Evolutionary conservation across 2,888 invertebrate species (phyloP).

Genomic region (Drosophila helvetica): DNA sequence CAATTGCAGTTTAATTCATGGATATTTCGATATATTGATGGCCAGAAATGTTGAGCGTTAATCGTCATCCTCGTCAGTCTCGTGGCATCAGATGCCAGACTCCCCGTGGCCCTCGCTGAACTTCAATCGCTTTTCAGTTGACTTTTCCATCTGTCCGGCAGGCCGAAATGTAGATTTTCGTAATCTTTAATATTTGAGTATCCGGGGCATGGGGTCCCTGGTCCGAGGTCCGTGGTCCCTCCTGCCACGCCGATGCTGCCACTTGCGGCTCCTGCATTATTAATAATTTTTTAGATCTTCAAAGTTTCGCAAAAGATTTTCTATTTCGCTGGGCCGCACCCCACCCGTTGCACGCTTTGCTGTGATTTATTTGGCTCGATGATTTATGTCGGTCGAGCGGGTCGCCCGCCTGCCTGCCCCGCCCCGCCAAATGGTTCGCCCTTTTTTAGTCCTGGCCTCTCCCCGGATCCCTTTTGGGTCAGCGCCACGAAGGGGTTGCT

Average conservation of each 20-base stretch:
- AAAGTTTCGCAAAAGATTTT: slow-evolving; percentile 72
- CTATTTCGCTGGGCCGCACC: slow-evolving; percentile 44
- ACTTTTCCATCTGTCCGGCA: slow-evolving; percentile 1
- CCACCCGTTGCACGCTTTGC: slow-evolving; percentile 7
- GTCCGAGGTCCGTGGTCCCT: not conserved
- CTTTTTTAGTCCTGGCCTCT: not conserved
- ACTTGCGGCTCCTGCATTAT: slow-evolving; percentile 66
- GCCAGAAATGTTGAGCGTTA: not conserved
- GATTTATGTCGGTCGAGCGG: slow-evolving; percentile 64
- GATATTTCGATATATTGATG: not conserved
- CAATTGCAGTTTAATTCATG: no score
- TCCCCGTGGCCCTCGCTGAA: not conserved
- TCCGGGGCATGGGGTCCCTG: slow-evolving; percentile 5
- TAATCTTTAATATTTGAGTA: slow-evolving; percentile 41
- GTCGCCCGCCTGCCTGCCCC: slow-evolving; percentile 12
- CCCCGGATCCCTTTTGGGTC: slow-evolving; percentile 2
- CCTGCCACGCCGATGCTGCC: not conserved
- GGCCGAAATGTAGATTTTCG: slow-evolving; percentile 34
- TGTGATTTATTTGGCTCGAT: slow-evolving; percentile 71
- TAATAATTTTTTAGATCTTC: slow-evolving; percentile 70
- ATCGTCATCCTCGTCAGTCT: no score
- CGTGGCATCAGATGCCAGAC: not conserved
- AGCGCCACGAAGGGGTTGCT: slow-evolving; percentile 22
- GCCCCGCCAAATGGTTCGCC: not conserved
- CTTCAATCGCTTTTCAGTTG: slow-evolving; percentile 3